Base-by-base conservation (phyloP, 2,113 vertebrate species). In the Vireo altiloquus region DNA sequence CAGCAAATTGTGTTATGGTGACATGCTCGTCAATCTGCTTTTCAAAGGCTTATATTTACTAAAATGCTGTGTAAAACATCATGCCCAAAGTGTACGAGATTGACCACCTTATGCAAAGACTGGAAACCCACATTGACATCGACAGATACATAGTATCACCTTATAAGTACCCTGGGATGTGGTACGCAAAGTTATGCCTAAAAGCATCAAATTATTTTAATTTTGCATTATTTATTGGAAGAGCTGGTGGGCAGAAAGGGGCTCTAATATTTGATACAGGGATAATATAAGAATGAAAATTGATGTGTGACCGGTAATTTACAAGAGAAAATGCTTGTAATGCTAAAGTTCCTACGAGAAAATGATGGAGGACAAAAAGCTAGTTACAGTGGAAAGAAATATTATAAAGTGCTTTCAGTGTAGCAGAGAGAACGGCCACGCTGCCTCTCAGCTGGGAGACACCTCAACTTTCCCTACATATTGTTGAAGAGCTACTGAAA, bases 41-140 rank as follows among this genome's bases (percentile, higher is more conserved):
- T 50, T 54, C 24, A 69, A 76, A 79, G 14, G n/a, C 30, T 75
- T 35, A 1, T 10, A 21, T 47, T 50, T 72, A 33, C n/a, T 44
- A 49, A 64, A 76, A 52, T 5, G 14, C 65, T 3, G 5, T 23
- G 24, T 15, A 35, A 66, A 6, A 68, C 21, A 47, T 5, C 24
- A 10, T 15, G 44, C 11, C 21, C 1, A 0, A 35, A 71, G 3
- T 7, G 4, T 44, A 12, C 3, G 37, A 56, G 16, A 31, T 13
- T 76, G 40, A 18, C 25, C 6, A 63, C 27, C 11, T 57, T 76
- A 42, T 16, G 14, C 7, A 28, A 49, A 44, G n/a, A 24, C 33
- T 17, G 13, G 74, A 23, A 56, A 77, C 2, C 5, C 11, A 40
- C 12, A 50, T 18, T 66, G 15, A 17, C 10, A 5, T 9, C 11